phyloP scores from a whole-genome alignment of 2,888 invertebrate genomes.

The Hetaerina titia region DNA sequence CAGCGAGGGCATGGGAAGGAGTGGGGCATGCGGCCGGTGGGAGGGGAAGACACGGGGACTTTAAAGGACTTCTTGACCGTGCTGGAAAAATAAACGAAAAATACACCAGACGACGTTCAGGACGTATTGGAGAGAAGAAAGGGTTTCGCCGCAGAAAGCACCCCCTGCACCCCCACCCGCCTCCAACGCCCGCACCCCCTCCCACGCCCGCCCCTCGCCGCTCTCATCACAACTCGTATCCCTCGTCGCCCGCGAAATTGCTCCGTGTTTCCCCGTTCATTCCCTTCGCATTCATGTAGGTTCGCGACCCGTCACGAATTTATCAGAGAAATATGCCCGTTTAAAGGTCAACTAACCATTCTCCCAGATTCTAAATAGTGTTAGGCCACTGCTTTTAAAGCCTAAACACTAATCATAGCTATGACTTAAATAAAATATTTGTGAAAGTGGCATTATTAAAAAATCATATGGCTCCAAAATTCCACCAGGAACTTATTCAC shows the following conservation, averaged over 20 bases:
- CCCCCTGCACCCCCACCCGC: neutral
- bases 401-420: too few relatives aligned
- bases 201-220: neutral
- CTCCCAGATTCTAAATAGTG: too few relatives aligned
- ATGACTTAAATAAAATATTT: too few relatives aligned
- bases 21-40: neutral
- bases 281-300: neutral
- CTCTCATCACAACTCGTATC: neutral
- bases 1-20: neutral
- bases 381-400: too few relatives aligned
- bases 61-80: constrained; percentile 37
- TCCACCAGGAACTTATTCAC: too few relatives aligned
- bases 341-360: too few relatives aligned
- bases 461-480: too few relatives aligned
- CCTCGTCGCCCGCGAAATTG: neutral
- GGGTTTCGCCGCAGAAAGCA: neutral
- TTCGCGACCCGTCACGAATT: neutral
- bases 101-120: constrained; percentile 22
- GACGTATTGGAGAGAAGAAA: constrained; percentile 46
- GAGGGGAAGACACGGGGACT: constrained; percentile 22
- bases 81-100: constrained; percentile 13
- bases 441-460: too few relatives aligned
- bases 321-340: neutral
- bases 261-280: neutral
- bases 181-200: neutral